Base-by-base conservation (phyloP, 2,888 invertebrate genomes). In the Conistra vaccinii region DNA sequence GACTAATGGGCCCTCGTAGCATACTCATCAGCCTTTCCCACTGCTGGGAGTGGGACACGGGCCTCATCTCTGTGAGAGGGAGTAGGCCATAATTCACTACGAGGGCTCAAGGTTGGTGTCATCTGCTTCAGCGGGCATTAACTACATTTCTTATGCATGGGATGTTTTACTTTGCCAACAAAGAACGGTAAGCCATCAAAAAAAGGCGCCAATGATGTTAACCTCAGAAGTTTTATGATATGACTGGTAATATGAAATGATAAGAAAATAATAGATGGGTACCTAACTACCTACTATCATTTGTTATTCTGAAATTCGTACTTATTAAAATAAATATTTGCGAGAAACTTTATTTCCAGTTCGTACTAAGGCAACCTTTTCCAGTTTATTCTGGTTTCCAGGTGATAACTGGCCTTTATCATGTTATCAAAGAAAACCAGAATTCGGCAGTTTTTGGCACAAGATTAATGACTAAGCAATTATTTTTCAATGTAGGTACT, bases 401-500 rank as follows among this genome's bases (percentile, higher is more conserved):
- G 7, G 32, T 57, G 23, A 62, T 39, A 68, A 1, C 42, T 48
- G 20, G 42, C 17, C 23, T 32, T 68, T 79, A 70, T 78, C 66
- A 17, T 58, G 53, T 68, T 68, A 73, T 79, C 29, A 53, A 35
- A 35, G 23, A 32, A 69, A 70, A 62, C 66, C 26, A 26, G 62
- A 67, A 45, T 57, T 57, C 12, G 12, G 7, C 51, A 69, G 70
- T 84, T 63, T 29, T 63, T 29, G 29, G 2, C 29, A 65, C 14
- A 45, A 60, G 45, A 60, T 53, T 66, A 74, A 74, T 39, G 5
- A 81, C 55, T 45, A 32, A 35, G 53, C 39, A 57, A 5, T 45
- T 78, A 53, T 58, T 76, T 12, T 39, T 32, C n/a, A 42, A 32
- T 65, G 14, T 26, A 69, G 20, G 7, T 26, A 45, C 17, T 45